Evolutionary conservation across 37 sponge, comb jelly and placozoan genomes (phyloP).

Genomic region (Dysidea cf. avara): DNA sequence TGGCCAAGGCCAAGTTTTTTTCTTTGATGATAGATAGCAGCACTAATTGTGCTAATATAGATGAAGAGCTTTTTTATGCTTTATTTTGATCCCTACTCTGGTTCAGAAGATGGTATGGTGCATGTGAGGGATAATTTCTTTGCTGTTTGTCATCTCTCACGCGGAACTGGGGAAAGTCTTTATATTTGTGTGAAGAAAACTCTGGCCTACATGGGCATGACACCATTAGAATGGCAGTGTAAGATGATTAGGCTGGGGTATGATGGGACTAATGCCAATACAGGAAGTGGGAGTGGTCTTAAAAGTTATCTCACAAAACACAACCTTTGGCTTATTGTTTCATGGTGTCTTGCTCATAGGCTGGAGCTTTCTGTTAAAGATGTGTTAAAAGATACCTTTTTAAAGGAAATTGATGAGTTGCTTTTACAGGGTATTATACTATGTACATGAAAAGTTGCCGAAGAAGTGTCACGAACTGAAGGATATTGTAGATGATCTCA

Average conservation of each 20-base stretch:
- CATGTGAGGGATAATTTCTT: slow-evolving; percentile 17
- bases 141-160: slow-evolving; percentile 11
- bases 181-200: slow-evolving; percentile 11
- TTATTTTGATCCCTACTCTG: too few species aligned
- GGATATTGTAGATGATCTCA: slow-evolving; percentile 14
- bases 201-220: slow-evolving; percentile 1
- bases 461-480: slow-evolving; percentile 44
- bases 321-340: slow-evolving; percentile 31
- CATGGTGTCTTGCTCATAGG: slow-evolving; percentile 58
- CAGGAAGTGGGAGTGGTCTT: slow-evolving; percentile 28
- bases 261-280: slow-evolving; percentile 54
- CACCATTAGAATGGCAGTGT: slow-evolving; percentile 30
- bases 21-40: too few species aligned
- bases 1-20: too few species aligned
- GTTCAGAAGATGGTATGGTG: slow-evolving; percentile 13
- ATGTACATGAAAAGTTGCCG: slow-evolving; percentile 42
- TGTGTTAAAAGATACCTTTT: slow-evolving; percentile 36
- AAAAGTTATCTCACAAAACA: slow-evolving; percentile 23
- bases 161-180: slow-evolving; percentile 21
- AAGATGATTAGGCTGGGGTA: slow-evolving; percentile 45
- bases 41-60: too few species aligned
- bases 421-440: slow-evolving; percentile 31
- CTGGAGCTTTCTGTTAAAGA: slow-evolving; percentile 42
- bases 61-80: too few species aligned
- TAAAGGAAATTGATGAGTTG: slow-evolving; percentile 32